Conservation (phyloP, 2,888 invertebrate species). For the Plebejus argus region DNA sequence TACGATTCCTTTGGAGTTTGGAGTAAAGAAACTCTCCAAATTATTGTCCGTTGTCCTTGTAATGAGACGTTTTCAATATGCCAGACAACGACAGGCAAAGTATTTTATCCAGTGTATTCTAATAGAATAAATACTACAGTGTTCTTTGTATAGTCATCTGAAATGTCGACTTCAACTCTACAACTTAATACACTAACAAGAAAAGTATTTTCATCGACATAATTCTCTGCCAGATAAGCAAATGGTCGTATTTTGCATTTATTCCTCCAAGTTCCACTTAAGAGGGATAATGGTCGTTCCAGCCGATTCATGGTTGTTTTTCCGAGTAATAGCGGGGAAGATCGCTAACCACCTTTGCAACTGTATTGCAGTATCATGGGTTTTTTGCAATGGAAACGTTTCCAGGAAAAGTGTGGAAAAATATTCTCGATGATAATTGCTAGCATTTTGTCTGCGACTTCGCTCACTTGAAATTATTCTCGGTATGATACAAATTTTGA, state of each 20-base stretch:
- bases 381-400: not conserved
- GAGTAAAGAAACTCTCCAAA: too few species aligned
- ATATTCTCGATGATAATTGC: not conserved
- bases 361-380: conserved; percentile 40
- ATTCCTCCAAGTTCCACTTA: conserved; percentile 17
- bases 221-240: conserved; percentile 1
- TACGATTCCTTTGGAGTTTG: too few species aligned
- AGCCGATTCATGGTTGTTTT: conserved; percentile 32
- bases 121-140: too few species aligned
- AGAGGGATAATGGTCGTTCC: conserved; percentile 29
- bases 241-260: conserved; percentile 13
- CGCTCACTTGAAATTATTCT: not conserved
- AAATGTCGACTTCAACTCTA: not conserved
- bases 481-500: too few species aligned
- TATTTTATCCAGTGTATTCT: too few species aligned
- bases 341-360: conserved; percentile 31
- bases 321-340: conserved; percentile 29
- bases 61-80: too few species aligned
- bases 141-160: too few species aligned
- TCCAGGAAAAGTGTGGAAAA: not conserved
- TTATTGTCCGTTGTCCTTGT: too few species aligned
- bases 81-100: too few species aligned
- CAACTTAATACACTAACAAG: not conserved
- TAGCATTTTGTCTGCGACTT: not conserved
- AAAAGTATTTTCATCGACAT: not conserved